Percentiles rank a stretch among this genome's conserved stretches.
Evolutionary conservation across 2,888 invertebrate species (phyloP).

Genomic region (Drosophila prolongata): DNA sequence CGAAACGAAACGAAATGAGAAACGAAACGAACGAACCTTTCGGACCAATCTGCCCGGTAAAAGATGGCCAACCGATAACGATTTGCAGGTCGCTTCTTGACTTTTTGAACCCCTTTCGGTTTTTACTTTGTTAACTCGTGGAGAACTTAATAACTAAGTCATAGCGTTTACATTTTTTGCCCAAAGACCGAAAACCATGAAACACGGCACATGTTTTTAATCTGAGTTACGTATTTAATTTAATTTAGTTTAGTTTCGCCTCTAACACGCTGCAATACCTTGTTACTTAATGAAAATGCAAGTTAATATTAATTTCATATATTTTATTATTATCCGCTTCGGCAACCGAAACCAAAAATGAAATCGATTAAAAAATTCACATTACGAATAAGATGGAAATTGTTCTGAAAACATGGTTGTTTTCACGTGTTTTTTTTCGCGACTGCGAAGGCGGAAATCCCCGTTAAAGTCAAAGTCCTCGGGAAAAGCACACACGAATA

Average conservation of each 20-base stretch:
- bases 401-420: constrained; percentile 62
- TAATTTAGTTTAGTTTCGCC: constrained; percentile 36
- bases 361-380: constrained; percentile 43
- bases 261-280: constrained; percentile 51
- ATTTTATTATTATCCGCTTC: constrained; percentile 42
- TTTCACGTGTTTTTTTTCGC: constrained; percentile 48
- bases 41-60: constrained; percentile 29
- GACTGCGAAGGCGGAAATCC: constrained; percentile 10
- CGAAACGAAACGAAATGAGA: constrained; percentile 6
- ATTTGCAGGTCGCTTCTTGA: constrained; percentile 38
- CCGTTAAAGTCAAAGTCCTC: constrained; percentile 6
- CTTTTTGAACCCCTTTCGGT: constrained; percentile 10
- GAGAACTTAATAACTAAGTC: constrained; percentile 65
- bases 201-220: constrained; percentile 17
- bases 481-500: constrained; percentile 9
- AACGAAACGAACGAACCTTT: constrained; percentile 27
- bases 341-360: constrained; percentile 37
- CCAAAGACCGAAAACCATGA: not conserved
- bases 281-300: constrained; percentile 50
- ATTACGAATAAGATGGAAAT: constrained; percentile 37
- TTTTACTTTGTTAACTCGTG: constrained; percentile 18
- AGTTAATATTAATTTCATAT: constrained; percentile 36
- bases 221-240: constrained; percentile 32
- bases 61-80: constrained; percentile 21
- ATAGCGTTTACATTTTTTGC: constrained; percentile 51